Conservation (phyloP, 1,140 invertebrate species). For the Heliconius melpomene region DNA sequence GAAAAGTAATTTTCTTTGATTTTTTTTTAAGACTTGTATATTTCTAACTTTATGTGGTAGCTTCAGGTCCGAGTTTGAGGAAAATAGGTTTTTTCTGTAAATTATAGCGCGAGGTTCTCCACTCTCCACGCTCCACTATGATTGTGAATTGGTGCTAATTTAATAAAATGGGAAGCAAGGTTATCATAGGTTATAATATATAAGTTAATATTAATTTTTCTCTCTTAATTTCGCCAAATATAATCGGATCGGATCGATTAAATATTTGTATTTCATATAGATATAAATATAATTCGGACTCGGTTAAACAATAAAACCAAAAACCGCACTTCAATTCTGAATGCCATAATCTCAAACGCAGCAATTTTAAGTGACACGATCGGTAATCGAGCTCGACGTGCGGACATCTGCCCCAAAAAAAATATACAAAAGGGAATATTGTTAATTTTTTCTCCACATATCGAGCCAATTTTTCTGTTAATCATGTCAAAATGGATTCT, state of each 20-base stretch:
- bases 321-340: slow-evolving; percentile 24
- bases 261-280: not conserved
- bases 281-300: not conserved
- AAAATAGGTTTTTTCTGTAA: not conserved
- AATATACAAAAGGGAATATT: slow-evolving; percentile 37
- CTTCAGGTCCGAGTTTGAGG: not conserved
- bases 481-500: slow-evolving; percentile 65
- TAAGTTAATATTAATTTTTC: no score
- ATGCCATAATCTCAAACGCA: slow-evolving; percentile 42
- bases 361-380: slow-evolving; percentile 41
- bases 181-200: no score
- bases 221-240: no score
- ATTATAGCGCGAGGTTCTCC: not conserved
- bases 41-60: not conserved
- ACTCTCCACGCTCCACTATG: no score
- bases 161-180: no score
- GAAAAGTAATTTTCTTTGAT: not conserved
- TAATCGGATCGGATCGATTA: no score
- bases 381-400: slow-evolving; percentile 42
- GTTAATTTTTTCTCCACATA: slow-evolving; percentile 43
- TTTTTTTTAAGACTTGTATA: not conserved
- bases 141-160: no score
- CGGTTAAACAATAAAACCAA: slow-evolving; percentile 8
- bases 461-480: slow-evolving; percentile 69
- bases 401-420: slow-evolving; percentile 48